Evolutionary conservation across 2,888 invertebrate genomes (phyloP).

Genomic region (Chloroclysta siterata): DNA sequence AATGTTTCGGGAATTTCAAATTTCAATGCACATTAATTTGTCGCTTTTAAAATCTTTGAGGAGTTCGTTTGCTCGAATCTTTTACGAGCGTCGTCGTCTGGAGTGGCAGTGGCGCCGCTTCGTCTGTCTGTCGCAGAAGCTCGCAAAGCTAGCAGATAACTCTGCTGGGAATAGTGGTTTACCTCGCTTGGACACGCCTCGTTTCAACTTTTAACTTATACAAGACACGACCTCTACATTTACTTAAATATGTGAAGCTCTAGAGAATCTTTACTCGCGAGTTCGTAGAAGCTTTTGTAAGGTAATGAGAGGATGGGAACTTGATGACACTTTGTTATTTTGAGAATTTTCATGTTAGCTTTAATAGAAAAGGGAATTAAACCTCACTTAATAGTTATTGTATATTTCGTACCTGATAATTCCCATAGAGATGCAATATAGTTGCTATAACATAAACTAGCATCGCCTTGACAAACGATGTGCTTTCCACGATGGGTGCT

Average conservation of each 20-base stretch:
- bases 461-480: too few relatives aligned
- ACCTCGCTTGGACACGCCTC: slow-evolving; percentile 49
- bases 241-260: slow-evolving; percentile 30
- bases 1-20: slow-evolving; percentile 31
- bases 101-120: slow-evolving; percentile 60
- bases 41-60: slow-evolving; percentile 43
- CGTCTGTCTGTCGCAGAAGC: slow-evolving; percentile 53
- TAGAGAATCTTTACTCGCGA: slow-evolving; percentile 26
- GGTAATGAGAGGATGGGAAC: slow-evolving; percentile 11
- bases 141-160: slow-evolving; percentile 45
- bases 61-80: slow-evolving; percentile 54
- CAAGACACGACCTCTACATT: slow-evolving; percentile 26
- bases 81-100: slow-evolving; percentile 65
- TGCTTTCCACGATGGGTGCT: neutral
- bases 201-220: slow-evolving; percentile 31
- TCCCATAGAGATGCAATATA: neutral
- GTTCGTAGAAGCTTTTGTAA: slow-evolving; percentile 23
- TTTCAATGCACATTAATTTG: slow-evolving; percentile 49
- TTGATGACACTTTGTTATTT: neutral
- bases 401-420: neutral
- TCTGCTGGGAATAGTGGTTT: slow-evolving; percentile 48
- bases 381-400: neutral
- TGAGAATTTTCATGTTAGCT: slow-evolving; percentile 1
- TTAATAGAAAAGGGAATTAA: neutral
- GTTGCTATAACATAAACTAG: too few relatives aligned